Base-by-base conservation (phyloP, 2,113 vertebrate genomes). In the Pangasianodon hypophthalmus region DNA sequence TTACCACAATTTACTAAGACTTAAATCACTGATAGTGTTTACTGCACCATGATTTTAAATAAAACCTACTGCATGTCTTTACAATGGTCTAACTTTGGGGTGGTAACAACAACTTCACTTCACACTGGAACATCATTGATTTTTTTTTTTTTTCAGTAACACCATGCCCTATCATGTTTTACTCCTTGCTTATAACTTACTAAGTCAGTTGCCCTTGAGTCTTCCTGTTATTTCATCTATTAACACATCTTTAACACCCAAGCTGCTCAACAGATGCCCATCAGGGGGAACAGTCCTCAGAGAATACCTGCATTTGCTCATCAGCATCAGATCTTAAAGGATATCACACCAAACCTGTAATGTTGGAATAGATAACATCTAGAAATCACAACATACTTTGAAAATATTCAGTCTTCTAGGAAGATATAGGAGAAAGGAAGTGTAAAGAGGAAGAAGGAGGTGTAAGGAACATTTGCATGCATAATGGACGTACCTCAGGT, bases 181-280 rank as follows among this genome's bases (percentile, higher is more conserved):
- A 80, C 13, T 80, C 21, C 44, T 62, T 87, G 54, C 54, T 56
- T 88, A 21, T 62, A 50, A 64, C 14, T n/a, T n/a, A n/a, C 75
- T 29, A 69, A 44, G 21, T 46, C 8, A 48, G 48, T 90, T 81
- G 29, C 13, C 24, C 29, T 67, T 82, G 85, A 82, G 18, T 83
- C 29, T 88, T 82, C 79, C 48, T 81, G 85, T 3, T 52, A 58
- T 77, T 84, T 86, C 85, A 87, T 91, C 88, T 87, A 88, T 85
- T 91, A 89, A 86, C 82, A 85, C 81, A 89, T 89, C 90, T 87
- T 91, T 91, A 89, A 89, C 90, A 91, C 88, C 48, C 26, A 69
- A 88, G 77, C 44, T 69, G 62, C 87, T 82, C 46, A 88, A 67
- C 87, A 69, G 77, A 88, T 82, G 87, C 48, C 37, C 77, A 69